Evolutionary conservation across 2,888 invertebrate genomes (phyloP), one percentile per base, ranked within the genome.

Genomic region (Scaptomyza polygonia): DNA sequence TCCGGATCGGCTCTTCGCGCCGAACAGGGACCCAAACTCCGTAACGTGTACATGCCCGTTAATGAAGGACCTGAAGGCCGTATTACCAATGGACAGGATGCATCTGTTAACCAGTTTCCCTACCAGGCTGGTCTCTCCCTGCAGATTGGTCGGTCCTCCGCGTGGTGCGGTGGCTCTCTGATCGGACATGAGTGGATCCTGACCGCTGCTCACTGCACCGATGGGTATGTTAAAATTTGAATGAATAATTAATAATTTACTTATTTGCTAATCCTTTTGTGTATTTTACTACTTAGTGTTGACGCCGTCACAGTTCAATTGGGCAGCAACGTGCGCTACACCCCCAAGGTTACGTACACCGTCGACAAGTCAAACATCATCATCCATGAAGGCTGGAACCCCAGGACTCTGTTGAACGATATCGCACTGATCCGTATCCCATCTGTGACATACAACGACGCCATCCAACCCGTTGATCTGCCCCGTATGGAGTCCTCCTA

Each of bases 141-240:
- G 21, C 69, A 67, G 16, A 34, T 67, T 34, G 71, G 72, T 29
- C n/a, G 25, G 4, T 52, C 56, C 7, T 72, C 69, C 2, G 54
- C 80, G 29, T 88, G 83, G 83, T 90, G 90, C 67, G 90, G 90
- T 58, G 91, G 89, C 43, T 88, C 89, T 32, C 59, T 91, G 53
- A 81, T 91, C 55, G 68, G 70, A 5, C 25, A 63, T n/a, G 63
- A 74, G 48, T 90, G 88, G 84, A 72, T 90, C 9, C 45, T 90
- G 63, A 90, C 90, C 29, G 90, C 90, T 43, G 90, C 91, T 67
- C 91, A 90, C 68, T 90, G 90, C 64, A 79, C 81, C 1, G 78
- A 84, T 49, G 75, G 76, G 87, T 86, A 74, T 75, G 77, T 39
- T 40, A 0, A 0, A 21, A 8, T 6, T 6, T 1, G n/a, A 21